Evolutionary conservation across 2,113 vertebrate species (phyloP).

Genomic region (Alligator sinensis): DNA sequence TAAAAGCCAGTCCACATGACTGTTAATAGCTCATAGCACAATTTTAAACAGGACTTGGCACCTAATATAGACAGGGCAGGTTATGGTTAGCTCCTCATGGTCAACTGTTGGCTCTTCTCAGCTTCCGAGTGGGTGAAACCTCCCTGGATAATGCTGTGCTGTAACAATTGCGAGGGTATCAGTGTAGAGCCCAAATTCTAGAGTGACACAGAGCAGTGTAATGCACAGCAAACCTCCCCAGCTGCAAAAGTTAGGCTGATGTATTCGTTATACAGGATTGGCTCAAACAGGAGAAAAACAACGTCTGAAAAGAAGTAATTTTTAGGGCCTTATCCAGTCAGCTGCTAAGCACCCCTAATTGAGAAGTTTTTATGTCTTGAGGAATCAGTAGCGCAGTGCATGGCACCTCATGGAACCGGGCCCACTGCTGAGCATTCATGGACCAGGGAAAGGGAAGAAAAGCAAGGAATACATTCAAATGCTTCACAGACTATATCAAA

Average conservation of each 20-base stretch:
- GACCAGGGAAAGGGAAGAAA: background rate
- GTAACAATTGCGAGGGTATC: too few relatives aligned
- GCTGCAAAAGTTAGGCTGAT: background rate
- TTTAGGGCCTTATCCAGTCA: background rate
- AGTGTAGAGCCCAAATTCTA: background rate
- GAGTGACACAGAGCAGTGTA: accelerated
- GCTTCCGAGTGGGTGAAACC: background rate
- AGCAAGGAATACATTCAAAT: background rate
- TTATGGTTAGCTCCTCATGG: background rate
- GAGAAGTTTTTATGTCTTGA: background rate
- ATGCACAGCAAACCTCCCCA: background rate
- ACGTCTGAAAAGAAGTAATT: background rate
- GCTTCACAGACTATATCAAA: background rate
- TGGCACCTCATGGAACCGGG: background rate
- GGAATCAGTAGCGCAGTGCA: background rate
- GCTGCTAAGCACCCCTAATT: background rate
- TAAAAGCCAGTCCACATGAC: too few relatives aligned
- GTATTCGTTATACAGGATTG: accelerated
- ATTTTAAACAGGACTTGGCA: background rate
- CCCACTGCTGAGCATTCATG: background rate
- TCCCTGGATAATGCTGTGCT: background rate
- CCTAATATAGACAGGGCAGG: background rate
- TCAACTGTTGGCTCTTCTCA: background rate
- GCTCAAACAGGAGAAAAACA: background rate
- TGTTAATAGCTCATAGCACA: too few relatives aligned